Percentiles rank a stretch among this genome's conserved stretches.
These are phyloP conservation scores for Shinisaurus crocodilurus DNA, from an alignment of 2,113 vertebrate genomes.

Conservation along the genomic window DNA sequence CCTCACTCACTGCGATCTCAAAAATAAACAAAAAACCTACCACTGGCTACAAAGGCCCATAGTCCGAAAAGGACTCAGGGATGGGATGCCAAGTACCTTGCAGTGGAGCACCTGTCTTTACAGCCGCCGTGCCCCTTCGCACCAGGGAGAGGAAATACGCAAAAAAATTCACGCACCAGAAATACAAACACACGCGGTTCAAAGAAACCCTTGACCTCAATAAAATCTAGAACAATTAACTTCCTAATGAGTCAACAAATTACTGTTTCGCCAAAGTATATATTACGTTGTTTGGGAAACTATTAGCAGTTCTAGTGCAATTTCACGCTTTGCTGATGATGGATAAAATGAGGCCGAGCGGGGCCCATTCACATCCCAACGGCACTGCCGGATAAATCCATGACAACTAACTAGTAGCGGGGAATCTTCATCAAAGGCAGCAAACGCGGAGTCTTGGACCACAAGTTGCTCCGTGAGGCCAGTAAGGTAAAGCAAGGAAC, in stretches of 20 bases:
- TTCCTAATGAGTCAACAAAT: conserved; percentile 74
- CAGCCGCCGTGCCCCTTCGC: neutral
- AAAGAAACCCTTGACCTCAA: conserved; percentile 57
- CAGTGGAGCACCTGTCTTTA: neutral
- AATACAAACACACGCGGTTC: conserved; percentile 21
- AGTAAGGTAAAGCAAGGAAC: neutral
- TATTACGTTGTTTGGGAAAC: conserved; percentile 69
- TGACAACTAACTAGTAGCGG: neutral
- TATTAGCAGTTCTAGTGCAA: conserved; percentile 70
- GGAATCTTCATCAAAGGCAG: conserved; percentile 39
- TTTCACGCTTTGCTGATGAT: conserved; percentile 77
- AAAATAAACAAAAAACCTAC: neutral
- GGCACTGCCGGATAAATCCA: conserved; percentile 28
- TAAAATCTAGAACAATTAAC: conserved; percentile 72
- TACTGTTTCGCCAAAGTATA: conserved; percentile 67
- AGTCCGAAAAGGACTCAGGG: neutral
- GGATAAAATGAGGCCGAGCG: conserved; percentile 70
- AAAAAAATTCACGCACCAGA: neutral
- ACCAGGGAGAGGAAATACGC: too few relatives aligned
- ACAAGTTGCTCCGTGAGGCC: neutral
- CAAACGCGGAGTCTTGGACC: neutral
- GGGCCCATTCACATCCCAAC: conserved; percentile 58
- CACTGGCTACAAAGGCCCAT: neutral
- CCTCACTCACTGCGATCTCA: too few relatives aligned
- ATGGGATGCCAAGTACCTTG: neutral